These are phyloP conservation scores for Corapipo altera DNA, from an alignment of 2,113 vertebrate species.

Conservation along the genomic window DNA sequence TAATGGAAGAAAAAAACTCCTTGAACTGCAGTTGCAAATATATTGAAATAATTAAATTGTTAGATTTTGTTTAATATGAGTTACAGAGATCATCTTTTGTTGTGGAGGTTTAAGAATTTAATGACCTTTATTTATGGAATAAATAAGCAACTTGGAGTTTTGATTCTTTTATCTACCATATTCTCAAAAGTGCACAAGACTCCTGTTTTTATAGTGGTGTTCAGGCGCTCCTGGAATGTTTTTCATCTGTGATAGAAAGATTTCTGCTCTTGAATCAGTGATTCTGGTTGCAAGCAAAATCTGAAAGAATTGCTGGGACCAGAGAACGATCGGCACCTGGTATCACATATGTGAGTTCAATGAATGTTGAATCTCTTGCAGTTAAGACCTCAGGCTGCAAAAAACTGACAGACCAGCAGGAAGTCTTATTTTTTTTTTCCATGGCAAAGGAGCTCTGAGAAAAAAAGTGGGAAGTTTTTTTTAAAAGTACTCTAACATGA, in stretches of 20 bases:
- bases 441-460: not conserved
- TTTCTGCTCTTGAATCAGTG: not conserved
- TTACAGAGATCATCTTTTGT: not conserved
- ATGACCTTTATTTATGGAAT: not conserved
- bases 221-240: not conserved
- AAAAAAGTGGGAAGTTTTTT: not conserved
- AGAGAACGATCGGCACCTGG: not conserved
- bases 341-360: accelerated
- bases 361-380: not conserved
- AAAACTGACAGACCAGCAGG: not conserved
- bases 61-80: not conserved
- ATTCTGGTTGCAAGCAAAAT: not conserved
- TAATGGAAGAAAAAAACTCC: not conserved
- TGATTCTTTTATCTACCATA: not conserved
- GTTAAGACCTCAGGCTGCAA: not conserved
- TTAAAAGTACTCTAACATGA: not conserved
- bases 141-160: not conserved
- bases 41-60: not conserved
- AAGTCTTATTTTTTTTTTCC: not conserved
- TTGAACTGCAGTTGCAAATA: not conserved
- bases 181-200: not conserved
- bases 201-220: not conserved
- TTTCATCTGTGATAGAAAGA: not conserved
- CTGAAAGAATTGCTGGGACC: not conserved
- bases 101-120: not conserved